Conservation (phyloP, 2,797 vertebrate genomes). For the Amniataba percoides region DNA sequence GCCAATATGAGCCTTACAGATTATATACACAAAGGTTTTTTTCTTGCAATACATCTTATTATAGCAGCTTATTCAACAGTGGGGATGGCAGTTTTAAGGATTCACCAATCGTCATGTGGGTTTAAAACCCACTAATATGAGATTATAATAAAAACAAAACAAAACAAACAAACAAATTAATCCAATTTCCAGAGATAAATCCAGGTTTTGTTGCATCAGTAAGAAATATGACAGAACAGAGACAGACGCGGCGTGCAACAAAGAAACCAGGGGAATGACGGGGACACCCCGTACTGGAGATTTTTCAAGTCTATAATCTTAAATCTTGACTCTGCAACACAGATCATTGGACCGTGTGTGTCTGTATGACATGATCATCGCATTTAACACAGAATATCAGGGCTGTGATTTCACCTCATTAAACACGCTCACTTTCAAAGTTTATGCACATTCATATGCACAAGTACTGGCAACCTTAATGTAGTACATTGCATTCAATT, state of each 20-base stretch:
- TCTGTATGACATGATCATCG: slow-evolving; percentile 1
- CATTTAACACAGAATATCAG: not conserved
- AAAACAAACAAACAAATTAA: no score
- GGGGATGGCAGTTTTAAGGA: not conserved
- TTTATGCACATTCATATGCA: not conserved
- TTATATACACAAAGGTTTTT: not conserved
- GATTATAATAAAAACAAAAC: no score
- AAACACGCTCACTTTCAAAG: slow-evolving; percentile 10
- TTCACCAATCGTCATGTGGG: no score
- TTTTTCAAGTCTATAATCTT: not conserved
- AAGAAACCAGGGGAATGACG: no score
- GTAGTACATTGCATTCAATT: not conserved
- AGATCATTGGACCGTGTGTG: not conserved
- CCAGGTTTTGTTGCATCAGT: not conserved
- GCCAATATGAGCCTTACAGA: slow-evolving; percentile 6
- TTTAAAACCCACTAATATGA: no score
- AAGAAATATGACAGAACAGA: not conserved
- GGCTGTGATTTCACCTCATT: slow-evolving; percentile 11
- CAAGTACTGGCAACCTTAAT: not conserved
- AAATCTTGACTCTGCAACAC: not conserved
- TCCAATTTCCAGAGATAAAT: no score
- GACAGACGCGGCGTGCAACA: no score
- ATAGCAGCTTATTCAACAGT: not conserved
- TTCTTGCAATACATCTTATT: not conserved
- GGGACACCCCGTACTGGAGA: not conserved